These are phyloP conservation scores for Pelobates cultripes DNA, from an alignment of 2,797 vertebrate genomes.

Conservation along the genomic window DNA sequence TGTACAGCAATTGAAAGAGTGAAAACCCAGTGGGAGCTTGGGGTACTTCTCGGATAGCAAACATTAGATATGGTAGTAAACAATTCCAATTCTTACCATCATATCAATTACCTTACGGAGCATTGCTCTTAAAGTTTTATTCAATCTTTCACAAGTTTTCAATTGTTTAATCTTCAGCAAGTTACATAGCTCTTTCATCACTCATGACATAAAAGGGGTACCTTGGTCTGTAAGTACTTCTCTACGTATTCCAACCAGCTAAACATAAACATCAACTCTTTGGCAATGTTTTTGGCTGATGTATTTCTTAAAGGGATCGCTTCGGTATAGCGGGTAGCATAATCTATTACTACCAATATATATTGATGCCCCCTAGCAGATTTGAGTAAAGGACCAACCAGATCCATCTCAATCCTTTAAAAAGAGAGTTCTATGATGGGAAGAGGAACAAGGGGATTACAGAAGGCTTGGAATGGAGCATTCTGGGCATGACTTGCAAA, in stretches of 20 bases:
- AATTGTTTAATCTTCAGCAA: too few species aligned
- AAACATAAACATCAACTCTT: neutral
- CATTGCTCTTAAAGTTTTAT: too few species aligned
- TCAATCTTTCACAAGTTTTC: too few species aligned
- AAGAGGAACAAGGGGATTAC: neutral
- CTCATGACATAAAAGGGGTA: too few species aligned
- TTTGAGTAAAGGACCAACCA: too few species aligned
- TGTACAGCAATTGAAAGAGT: neutral
- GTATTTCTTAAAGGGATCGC: neutral
- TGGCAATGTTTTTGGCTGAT: neutral
- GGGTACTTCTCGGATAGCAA: conserved; percentile 1
- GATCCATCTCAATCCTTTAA: neutral
- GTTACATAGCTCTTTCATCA: too few species aligned
- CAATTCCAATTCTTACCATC: neutral
- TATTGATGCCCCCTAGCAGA: conserved; percentile 6
- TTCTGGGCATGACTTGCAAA: neutral
- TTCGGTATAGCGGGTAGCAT: neutral
- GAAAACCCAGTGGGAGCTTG: neutral
- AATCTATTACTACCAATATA: conserved; percentile 7
- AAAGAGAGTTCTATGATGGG: conserved; percentile 7
- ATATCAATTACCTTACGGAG: too few species aligned
- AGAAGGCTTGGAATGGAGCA: neutral
- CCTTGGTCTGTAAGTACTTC: too few species aligned
- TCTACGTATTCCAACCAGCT: neutral
- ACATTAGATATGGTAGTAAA: conserved; percentile 10